phyloP scores from a whole-genome alignment of 1,140 invertebrate genomes.

The Acromyrmex heyeri region DNA sequence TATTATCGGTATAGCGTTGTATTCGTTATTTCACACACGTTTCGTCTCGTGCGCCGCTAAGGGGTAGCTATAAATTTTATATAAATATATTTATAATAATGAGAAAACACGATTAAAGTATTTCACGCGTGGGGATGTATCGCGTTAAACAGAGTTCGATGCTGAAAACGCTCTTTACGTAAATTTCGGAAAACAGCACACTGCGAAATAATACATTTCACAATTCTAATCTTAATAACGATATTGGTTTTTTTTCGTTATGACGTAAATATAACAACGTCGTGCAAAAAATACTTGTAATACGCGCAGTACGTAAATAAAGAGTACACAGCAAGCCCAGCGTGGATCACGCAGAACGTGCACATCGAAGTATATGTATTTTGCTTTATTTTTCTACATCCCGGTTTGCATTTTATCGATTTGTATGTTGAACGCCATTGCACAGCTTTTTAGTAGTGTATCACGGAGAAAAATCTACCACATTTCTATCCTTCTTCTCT shows the following conservation, averaged over 20 bases:
- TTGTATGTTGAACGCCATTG: constrained; percentile 32
- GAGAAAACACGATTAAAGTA: constrained; percentile 11
- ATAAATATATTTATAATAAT: neutral
- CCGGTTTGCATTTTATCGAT: constrained; percentile 58
- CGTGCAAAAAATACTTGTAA: constrained; percentile 17
- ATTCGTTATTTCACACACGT: neutral
- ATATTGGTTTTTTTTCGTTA: constrained; percentile 8
- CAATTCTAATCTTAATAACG: constrained; percentile 18
- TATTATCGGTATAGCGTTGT: neutral
- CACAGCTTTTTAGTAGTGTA: constrained; percentile 38
- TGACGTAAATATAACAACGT: constrained; percentile 36
- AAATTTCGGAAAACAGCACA: constrained; percentile 4
- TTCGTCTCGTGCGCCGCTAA: neutral
- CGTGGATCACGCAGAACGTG: constrained; percentile 5
- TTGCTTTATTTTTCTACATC: constrained; percentile 52
- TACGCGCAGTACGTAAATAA: constrained; percentile 30
- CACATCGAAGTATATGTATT: constrained; percentile 39
- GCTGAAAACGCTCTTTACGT: neutral
- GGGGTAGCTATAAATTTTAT: neutral
- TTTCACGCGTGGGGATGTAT: neutral
- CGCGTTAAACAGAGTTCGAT: neutral
- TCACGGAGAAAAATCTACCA: constrained; percentile 5
- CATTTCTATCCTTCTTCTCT: neutral
- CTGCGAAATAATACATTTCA: neutral
- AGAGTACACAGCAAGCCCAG: neutral